Conservation (phyloP, 2,888 invertebrate genomes). For the Agrenia bidenticulata region DNA sequence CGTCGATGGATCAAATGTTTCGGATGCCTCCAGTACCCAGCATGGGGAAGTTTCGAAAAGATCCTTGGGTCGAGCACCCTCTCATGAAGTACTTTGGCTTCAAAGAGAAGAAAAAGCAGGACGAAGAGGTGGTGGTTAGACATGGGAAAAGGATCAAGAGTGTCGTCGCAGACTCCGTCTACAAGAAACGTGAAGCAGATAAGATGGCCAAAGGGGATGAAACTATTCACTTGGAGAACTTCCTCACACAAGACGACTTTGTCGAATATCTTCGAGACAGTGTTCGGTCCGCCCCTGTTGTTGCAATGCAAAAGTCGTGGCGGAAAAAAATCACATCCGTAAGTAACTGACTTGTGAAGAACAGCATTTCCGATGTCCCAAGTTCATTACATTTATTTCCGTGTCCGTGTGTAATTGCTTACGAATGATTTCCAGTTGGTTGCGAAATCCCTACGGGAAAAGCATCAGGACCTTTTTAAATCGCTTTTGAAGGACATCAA, state of each 20-base stretch:
- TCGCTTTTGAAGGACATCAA: constrained; percentile 38
- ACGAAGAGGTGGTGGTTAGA: constrained; percentile 38
- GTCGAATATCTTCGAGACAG: constrained; percentile 48
- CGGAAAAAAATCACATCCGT: constrained; percentile 41
- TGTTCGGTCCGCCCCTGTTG: constrained; percentile 46
- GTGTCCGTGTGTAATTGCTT: too few species aligned
- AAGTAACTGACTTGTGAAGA: not conserved
- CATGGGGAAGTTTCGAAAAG: constrained; percentile 33
- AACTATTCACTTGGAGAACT: constrained; percentile 31
- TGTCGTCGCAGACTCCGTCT: constrained; percentile 27
- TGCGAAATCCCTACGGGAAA: constrained; percentile 30
- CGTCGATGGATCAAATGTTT: constrained; percentile 11
- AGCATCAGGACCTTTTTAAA: constrained; percentile 38
- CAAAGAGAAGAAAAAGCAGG: constrained; percentile 35
- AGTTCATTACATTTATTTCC: too few species aligned
- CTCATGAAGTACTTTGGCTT: constrained; percentile 39
- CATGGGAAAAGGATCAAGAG: constrained; percentile 42
- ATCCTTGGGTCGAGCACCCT: constrained; percentile 44
- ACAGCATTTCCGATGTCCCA: not conserved
- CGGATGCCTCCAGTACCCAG: constrained; percentile 19
- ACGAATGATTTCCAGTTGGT: constrained; percentile 43
- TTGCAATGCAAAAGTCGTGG: constrained; percentile 43
- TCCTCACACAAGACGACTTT: constrained; percentile 49
- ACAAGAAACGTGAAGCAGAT: constrained; percentile 19
- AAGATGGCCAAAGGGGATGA: constrained; percentile 6